Percentiles rank a stretch among this genome's conserved stretches.
These are phyloP conservation scores for Rhincodon typus DNA, from an alignment of 2,797 vertebrate genomes.

Conservation along the genomic window DNA sequence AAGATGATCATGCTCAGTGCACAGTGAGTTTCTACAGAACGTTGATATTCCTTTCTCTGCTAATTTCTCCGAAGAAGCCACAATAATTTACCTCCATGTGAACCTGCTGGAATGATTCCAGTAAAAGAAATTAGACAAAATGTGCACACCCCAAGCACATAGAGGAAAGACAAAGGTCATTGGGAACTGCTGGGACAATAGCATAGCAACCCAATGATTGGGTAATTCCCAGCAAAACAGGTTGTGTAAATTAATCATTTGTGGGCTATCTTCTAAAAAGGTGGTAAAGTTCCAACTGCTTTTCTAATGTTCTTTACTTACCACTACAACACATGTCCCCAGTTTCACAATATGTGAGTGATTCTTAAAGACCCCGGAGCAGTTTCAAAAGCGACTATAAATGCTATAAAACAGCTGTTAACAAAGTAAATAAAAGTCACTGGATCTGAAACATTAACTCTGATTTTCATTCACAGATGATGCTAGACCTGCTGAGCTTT, in stretches of 20 bases:
- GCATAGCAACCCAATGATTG: neutral
- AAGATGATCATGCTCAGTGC: neutral
- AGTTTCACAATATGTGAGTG: neutral
- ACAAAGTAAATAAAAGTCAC: no score
- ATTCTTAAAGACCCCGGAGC: no score
- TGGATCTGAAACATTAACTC: no score
- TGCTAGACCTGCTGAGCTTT: no score
- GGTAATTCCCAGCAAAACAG: neutral
- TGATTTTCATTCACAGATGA: no score
- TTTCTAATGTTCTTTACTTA: neutral
- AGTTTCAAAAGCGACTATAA: neutral
- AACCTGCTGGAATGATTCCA: neutral
- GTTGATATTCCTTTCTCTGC: neutral
- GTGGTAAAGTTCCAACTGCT: neutral
- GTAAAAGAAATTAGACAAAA: neutral
- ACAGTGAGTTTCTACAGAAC: neutral
- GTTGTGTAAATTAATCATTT: neutral
- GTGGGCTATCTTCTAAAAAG: neutral
- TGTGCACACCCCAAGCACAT: neutral
- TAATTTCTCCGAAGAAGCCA: neutral
- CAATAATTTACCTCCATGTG: neutral
- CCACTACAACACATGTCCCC: no score
- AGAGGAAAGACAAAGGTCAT: neutral
- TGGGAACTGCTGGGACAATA: neutral
- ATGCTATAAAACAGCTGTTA: neutral